Percentiles rank a stretch among this genome's conserved stretches.
These are phyloP conservation scores for Pimephales promelas DNA, from an alignment of 2,113 vertebrate genomes.

Conservation along the genomic window DNA sequence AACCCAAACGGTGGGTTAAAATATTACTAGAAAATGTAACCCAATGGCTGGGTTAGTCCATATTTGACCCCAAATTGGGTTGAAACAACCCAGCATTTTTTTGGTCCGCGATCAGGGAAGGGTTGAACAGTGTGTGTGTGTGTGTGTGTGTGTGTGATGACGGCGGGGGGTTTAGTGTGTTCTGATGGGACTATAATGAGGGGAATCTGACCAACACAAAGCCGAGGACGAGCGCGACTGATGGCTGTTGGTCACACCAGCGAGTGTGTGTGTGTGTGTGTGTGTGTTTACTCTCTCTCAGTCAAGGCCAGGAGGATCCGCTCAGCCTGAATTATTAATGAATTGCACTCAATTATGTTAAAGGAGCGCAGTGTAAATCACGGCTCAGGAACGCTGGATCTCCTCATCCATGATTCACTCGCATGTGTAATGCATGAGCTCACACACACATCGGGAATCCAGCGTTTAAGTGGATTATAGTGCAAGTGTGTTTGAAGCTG, in stretches of 20 bases:
- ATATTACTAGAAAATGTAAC: too few relatives aligned
- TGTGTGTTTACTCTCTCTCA: constrained; percentile 64
- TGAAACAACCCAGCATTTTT: too few relatives aligned
- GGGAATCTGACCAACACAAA: constrained; percentile 75
- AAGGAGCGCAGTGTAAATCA: constrained; percentile 65
- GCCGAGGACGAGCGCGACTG: constrained; percentile 74
- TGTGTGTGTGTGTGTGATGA: too few relatives aligned
- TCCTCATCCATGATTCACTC: constrained; percentile 66
- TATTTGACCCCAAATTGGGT: too few relatives aligned
- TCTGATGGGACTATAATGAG: constrained; percentile 66
- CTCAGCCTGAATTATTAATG: constrained; percentile 75
- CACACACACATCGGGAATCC: constrained; percentile 24
- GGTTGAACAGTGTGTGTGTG: too few relatives aligned
- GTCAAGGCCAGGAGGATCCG: constrained; percentile 62
- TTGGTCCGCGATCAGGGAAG: too few relatives aligned
- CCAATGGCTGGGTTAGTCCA: too few relatives aligned
- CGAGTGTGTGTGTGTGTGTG: constrained; percentile 39
- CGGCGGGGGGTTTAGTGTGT: not conserved
- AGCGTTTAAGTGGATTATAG: constrained; percentile 1
- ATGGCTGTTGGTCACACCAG: constrained; percentile 76
- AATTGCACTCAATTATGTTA: constrained; percentile 69
- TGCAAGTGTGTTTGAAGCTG: not conserved
- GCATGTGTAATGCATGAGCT: constrained; percentile 70
- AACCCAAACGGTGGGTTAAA: too few relatives aligned
- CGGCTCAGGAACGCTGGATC: constrained; percentile 66